Evolutionary conservation across 2,888 invertebrate genomes (phyloP), one percentile per base, ranked within the genome.

Genomic region (Encarsia formosa): DNA sequence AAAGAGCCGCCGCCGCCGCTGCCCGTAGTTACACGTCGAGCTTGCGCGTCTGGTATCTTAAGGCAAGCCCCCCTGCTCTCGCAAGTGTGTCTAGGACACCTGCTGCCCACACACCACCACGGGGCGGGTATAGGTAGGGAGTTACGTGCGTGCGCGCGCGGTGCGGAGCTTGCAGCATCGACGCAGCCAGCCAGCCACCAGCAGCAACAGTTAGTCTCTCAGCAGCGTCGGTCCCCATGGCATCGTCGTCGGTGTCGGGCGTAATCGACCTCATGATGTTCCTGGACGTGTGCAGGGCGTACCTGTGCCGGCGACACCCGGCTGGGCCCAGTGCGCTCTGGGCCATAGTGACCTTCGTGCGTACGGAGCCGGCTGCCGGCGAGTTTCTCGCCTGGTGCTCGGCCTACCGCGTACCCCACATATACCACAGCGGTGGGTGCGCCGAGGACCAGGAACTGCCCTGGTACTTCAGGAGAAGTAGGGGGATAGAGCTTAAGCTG

Each of bases 231-330:
- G 26, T 26, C 26, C 6, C 26, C 6, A 26, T 26, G 26, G 26
- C 6, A 11, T 11, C 11, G 26, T 26, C 26, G 26, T 19, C 19
- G 13, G n/a, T 20, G 19, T 15, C 44, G 19, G 63, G 58, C 56
- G 64, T 68, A 56, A 54, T 71, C 44, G 69, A 71, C 53, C 63
- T 70, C 42, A 67, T 70, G 53, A 63, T 60, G 60, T 71, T 66
- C 59, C 65, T 71, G 54, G 69, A 71, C 54, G 60, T 70, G 42
- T 71, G 70, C 60, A 68, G 67, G 49, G 40, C 67, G 9, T 71
- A 70, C 49, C 61, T 71, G 5, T 61, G 66, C 40, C 54, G 60
- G 13, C 44, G 56, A 15, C 20, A 40, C 2, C 34, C 32, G 13
- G 32, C 15, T 3, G 62, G 59, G 37, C 58, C 66, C 22, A 65